Evolutionary conservation across 2,113 vertebrate genomes (phyloP).

Genomic region (Entelurus aequoreus): DNA sequence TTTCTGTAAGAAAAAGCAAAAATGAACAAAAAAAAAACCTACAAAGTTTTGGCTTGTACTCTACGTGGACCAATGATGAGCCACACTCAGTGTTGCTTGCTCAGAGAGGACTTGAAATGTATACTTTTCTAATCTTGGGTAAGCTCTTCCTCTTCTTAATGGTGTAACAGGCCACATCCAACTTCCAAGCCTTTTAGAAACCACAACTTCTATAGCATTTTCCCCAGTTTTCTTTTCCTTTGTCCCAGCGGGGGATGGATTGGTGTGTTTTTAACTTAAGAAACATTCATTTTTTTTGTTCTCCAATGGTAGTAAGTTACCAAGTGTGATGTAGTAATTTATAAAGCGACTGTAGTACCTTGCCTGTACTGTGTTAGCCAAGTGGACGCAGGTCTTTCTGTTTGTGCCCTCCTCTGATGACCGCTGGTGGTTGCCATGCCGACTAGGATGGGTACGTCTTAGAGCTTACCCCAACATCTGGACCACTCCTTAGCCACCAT

Average conservation of each 20-base stretch:
- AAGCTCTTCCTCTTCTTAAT: constrained; percentile 71
- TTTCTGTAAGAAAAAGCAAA: constrained; percentile 79
- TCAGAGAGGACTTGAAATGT: constrained; percentile 80
- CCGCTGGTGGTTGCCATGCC: constrained; percentile 67
- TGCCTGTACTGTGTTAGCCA: constrained; percentile 76
- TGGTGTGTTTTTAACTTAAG: constrained; percentile 77
- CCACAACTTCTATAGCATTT: constrained; percentile 53
- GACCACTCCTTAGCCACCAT: constrained; percentile 55
- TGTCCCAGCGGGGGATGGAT: constrained; percentile 62
- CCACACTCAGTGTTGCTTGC: constrained; percentile 98
- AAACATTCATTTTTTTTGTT: constrained; percentile 58
- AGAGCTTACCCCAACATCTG: constrained; percentile 62
- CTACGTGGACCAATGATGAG: constrained; percentile 83
- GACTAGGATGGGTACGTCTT: constrained; percentile 36
- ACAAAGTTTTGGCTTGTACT: constrained; percentile 75
- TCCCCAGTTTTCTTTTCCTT: constrained; percentile 47
- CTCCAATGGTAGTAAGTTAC: constrained; percentile 80
- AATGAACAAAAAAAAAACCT: constrained; percentile 64
- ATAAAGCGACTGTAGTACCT: constrained; percentile 79
- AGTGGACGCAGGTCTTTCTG: constrained; percentile 71
- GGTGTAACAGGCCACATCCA: constrained; percentile 68
- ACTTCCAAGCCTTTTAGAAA: constrained; percentile 63
- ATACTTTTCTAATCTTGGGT: constrained; percentile 76
- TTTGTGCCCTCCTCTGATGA: constrained; percentile 51
- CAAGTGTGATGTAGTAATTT: constrained; percentile 83